Evolutionary conservation across 2,888 invertebrate species (phyloP), one percentile per base, ranked within the genome.

Genomic region (Crioceris asparagi): DNA sequence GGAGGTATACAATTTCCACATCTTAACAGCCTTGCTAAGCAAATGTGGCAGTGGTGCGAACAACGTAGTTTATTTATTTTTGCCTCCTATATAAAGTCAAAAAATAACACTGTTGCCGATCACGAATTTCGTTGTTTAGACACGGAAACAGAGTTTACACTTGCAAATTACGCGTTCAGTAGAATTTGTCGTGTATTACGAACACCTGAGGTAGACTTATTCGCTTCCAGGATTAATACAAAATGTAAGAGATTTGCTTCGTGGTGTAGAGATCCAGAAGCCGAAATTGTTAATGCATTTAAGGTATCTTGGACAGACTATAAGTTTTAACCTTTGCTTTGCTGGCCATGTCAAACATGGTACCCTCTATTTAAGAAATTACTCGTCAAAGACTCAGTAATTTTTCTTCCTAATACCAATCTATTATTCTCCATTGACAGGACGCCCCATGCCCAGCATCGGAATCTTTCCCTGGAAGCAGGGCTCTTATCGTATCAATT

Each of bases 401-500:
- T 32, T 4, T 11, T 29, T 15, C 17, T 38, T 14, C 4, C 44
- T 25, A 23, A 17, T 16, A 26, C 33, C 25, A 40, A 23, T 38
- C 41, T 55, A 14, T 36, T 55, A 12, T 36, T 55, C 11, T 30
- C 32, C 14, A 38, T 41, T 11, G 41, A 45, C 49, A 41, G 39
- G 41, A 54, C 36, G 4, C 32, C 37, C 3, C 55, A 54, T 19
- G 54, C 52, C 3, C 23, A 46, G 14, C 37, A 38, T 27, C 32
- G 18, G 26, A 44, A 42, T 8, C 45, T 56, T 50, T 42, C 49
- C 45, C 51, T 56, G 48, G 47, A 50, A 30, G 54, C 45, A 40
- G 52, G 50, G 36, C 37, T 29, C 30, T 47, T 51, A 45, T 56
- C 53, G 33, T 40, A 29, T 38, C 35, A 19, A 10, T 41, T 23